phyloP scores from a whole-genome alignment of 2,797 vertebrate species.

The Alexandromys oeconomus region DNA sequence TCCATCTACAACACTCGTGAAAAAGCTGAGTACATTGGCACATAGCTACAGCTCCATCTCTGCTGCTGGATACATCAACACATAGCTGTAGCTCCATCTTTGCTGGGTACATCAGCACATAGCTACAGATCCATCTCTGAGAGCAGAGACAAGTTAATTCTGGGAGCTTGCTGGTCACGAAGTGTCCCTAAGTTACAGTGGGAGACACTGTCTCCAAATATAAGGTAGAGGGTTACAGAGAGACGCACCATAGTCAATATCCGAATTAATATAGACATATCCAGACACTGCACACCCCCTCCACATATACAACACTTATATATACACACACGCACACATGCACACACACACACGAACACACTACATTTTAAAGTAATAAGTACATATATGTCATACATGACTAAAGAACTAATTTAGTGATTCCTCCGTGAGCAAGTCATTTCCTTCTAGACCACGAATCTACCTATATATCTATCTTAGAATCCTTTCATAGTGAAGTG shows the following conservation, averaged over 20 bases:
- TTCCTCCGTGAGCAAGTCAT: neutral
- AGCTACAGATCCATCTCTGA: too few species aligned
- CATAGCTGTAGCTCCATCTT: too few species aligned
- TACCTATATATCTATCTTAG: neutral
- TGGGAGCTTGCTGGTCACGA: neutral
- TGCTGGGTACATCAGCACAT: too few species aligned
- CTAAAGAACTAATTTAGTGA: neutral
- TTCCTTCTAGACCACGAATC: neutral
- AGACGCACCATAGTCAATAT: neutral
- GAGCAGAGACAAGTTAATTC: neutral
- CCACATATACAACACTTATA: neutral
- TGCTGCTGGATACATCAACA: too few species aligned
- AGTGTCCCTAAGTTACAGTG: too few species aligned
- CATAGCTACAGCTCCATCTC: too few species aligned
- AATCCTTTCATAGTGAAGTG: too few species aligned
- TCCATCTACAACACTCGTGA: neutral
- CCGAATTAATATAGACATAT: neutral
- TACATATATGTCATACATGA: neutral
- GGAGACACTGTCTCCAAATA: neutral
- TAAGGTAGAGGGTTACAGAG: neutral
- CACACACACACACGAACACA: neutral
- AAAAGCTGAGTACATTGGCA: neutral
- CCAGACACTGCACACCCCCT: neutral
- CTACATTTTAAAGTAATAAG: neutral
- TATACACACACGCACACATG: neutral